Base-by-base conservation (phyloP, 2,113 vertebrate genomes). In the Tetrax tetrax region DNA sequence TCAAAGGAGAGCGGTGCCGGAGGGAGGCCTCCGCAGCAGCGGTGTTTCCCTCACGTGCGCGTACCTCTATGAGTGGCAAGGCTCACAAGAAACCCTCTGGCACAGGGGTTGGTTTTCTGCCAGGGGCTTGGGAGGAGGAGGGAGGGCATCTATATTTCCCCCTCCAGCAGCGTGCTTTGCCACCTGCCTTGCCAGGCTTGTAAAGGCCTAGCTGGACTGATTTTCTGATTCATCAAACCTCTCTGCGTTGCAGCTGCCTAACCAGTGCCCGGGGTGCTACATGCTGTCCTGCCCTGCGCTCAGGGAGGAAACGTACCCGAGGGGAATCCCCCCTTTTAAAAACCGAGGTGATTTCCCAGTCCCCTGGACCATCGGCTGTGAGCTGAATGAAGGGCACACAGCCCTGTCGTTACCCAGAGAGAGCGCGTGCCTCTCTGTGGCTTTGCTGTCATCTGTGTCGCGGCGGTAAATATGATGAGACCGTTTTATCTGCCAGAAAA, bases 281-380 rank as follows among this genome's bases (percentile, higher is more conserved):
- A 4, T 21, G 15, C 50, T 0, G 0, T 51, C 57, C 89, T 90
- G 57, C 48, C 20, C 28, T 33, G 47, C 1, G 1, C 17, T 41
- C 35, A 2, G 33, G 33, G 27, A 72, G 50, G 45, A 74, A 53
- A 14, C 5, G 19, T 41, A 4, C 37, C 33, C 0, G 0, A 54
- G 66, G 38, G 54, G 28, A 33, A 31, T 64, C 27, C 22, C 16
- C 14, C 9, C 3, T 48, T 70, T 41, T 0, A 0, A 3, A 60
- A 53, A 7, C 29, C 2, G 8, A 22, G 48, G 29, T 48, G 0
- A 22, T 41, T 94, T 91, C 51, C 53, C 60, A 20, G 12, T 37
- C 37, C 28, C 61, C 59, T 1, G 6, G 37, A 19, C 12, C 14
- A 5, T 35, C 9, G 6, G 29, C 48, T 3, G 6, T 45, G 17